phyloP scores from a whole-genome alignment of 2,888 invertebrate species.

The Saturnia japonica region DNA sequence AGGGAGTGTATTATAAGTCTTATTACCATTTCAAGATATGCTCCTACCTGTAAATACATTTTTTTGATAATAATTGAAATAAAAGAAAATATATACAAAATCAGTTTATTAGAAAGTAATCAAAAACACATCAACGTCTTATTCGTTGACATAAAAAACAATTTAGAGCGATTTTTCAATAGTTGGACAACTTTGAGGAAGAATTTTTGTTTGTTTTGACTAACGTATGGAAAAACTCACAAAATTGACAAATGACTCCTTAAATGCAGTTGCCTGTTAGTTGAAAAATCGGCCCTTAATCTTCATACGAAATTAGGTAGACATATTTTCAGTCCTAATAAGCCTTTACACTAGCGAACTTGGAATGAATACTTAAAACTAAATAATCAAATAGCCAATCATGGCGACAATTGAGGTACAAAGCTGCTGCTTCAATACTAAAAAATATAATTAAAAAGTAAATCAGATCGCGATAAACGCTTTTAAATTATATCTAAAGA shows the following conservation, averaged over 20 bases:
- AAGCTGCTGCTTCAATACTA: conserved; percentile 2
- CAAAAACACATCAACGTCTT: conserved; percentile 4
- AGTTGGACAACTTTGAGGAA: too few species aligned
- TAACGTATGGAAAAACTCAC: too few species aligned
- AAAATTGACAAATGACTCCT: too few species aligned
- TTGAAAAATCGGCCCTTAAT: background rate
- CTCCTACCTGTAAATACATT: background rate
- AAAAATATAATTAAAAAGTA: background rate
- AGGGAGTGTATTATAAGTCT: too few species aligned
- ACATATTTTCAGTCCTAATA: background rate
- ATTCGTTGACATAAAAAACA: background rate
- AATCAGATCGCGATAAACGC: conserved; percentile 8
- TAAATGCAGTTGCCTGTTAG: too few species aligned
- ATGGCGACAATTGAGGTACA: conserved; percentile 11
- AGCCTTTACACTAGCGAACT: background rate
- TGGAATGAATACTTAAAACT: conserved; percentile 13
- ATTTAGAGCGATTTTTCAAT: too few species aligned
- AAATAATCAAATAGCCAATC: conserved; percentile 8
- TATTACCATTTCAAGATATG: too few species aligned
- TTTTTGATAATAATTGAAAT: background rate
- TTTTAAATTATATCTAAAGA: background rate
- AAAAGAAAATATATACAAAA: conserved; percentile 5
- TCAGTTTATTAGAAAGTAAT: conserved; percentile 9
- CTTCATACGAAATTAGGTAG: background rate
- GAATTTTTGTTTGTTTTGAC: too few species aligned